Base-by-base conservation (phyloP, 1,140 invertebrate species). In the Anadara kagoshimensis region DNA sequence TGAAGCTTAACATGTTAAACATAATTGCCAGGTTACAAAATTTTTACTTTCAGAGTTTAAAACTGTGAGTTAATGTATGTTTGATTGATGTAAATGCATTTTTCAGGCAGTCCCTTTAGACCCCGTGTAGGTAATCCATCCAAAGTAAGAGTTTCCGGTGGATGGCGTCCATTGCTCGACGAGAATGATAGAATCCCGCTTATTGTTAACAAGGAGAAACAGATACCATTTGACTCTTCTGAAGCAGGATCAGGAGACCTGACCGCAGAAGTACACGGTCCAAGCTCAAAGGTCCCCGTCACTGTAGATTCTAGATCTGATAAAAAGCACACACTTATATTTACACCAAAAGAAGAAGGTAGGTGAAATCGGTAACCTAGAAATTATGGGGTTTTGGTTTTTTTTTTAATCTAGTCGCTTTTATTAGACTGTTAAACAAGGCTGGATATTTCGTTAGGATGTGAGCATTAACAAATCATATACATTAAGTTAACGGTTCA, bases 101-200 rank as follows among this genome's bases (percentile, higher is more conserved):
- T 20, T 59, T 7, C 77, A 89, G 94, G 93, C 24, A 94, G 92
- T 68, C 94, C 94, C 0, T 94, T 93, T 90, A 91, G 93, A 81
- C 93, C 94, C 1, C 90, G 91, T 73, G 92, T 95, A 26, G 91
- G 94, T 20, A 93, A 95, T 83, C 91, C 92, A 0, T 78, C 90
- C 29, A 93, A 92, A 83, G 96, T 90, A 18, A 61, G 81, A 49
- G 83, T 88, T 12, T 80, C 88, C 36, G 90, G 90, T 29, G 87
- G 84, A 0, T 97, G 96, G 95, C 92, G 94, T 11, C 89, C 87
- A 91, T 92, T 78, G 85, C 92, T 94, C 54, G 94, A 95, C 84
- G 92, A 94, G 22, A 91, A 94, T 43, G 94, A 87, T 53, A 77
- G 93, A 22, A 90, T 98, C 3, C 93, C 94, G 66, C 90, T 97